Conservation (phyloP, 2,113 vertebrate species). For the Odocoileus virginianus region DNA sequence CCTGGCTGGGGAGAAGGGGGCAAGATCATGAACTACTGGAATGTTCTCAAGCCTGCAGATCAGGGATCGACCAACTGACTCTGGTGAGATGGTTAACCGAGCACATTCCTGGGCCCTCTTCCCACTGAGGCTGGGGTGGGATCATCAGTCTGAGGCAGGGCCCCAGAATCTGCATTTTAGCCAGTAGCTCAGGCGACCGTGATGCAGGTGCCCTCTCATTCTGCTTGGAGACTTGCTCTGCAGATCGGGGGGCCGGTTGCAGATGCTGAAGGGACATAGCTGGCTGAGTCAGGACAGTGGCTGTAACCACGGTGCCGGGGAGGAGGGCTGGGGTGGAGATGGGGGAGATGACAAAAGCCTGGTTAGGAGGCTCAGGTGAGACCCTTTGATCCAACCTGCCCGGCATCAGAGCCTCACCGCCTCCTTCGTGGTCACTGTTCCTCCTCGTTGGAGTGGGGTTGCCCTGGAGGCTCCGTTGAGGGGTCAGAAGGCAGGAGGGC, state of each 20-base stretch:
- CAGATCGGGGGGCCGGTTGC: accelerated
- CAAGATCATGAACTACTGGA: accelerated
- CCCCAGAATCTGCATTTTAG: background rate
- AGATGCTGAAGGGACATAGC: background rate
- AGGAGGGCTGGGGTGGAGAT: background rate
- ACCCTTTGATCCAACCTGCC: background rate
- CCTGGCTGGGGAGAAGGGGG: accelerated
- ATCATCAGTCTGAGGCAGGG: accelerated
- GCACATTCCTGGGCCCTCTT: background rate
- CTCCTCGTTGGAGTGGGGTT: too few relatives aligned
- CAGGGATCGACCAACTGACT: background rate
- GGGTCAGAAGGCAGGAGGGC: background rate
- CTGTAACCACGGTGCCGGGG: accelerated
- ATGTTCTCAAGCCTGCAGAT: accelerated
- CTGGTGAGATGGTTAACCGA: background rate
- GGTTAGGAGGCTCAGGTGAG: background rate
- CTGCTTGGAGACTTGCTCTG: background rate
- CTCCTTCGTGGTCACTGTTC: accelerated
- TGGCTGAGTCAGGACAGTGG: accelerated
- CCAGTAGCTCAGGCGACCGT: accelerated
- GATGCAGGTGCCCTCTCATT: background rate
- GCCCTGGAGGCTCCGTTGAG: background rate
- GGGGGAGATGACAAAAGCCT: too few relatives aligned
- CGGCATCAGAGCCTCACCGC: background rate
- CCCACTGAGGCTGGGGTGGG: accelerated